Base-by-base conservation (phyloP, 2,797 vertebrate genomes). In the Ceryle rudis region DNA sequence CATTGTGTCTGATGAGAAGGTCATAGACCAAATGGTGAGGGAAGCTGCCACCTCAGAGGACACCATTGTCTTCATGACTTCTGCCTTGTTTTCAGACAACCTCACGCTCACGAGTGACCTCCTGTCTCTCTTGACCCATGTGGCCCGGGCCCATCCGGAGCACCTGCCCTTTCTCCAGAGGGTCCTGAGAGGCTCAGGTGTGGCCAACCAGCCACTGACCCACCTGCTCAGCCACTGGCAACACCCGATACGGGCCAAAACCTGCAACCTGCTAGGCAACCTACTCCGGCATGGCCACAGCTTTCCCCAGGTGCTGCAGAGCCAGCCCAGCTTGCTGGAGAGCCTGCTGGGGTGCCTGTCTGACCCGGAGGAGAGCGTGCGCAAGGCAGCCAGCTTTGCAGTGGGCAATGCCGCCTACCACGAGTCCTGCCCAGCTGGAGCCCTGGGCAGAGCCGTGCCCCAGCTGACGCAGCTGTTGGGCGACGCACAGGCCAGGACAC, bases 261-360 rank as follows among this genome's bases (percentile, higher is more conserved):
- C 98, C 17, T 99, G 99, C 26, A 98, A 97, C 78, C 98, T 99
- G 26, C 95, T 99, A 58, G 98, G 99, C 74, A 98, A 99, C 92
- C 80, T 98, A 49, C 90, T 98, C 9, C 96, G 95, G 19, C 95
- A 98, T 1, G 55, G 79, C 28, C 69, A 95, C 5, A 47, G 82
- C 37, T 89, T 97, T 21, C 91, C 96, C 8, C 90, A 92, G 33
- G 87, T 0, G 0, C 91, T 98, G 58, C 94, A 96, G 95, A 93
- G 83, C 72, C 98, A 97, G 82, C 49, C 74, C 0, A 33, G 58
- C 9, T 95, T 97, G 54, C 89, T 98, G 83, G 97, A 95, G 52
- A 92, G 83, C 47, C 95, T 98, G 61, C 73, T 98, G 80, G 79
- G 80, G 20, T 95, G 98, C 28, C 97, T 98, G 44, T 74, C 41